A percentile compares a stretch with the other conserved stretches of the same genome.
phyloP scores from a whole-genome alignment of 2,113 vertebrate species.

The Pterocles burchelli region DNA sequence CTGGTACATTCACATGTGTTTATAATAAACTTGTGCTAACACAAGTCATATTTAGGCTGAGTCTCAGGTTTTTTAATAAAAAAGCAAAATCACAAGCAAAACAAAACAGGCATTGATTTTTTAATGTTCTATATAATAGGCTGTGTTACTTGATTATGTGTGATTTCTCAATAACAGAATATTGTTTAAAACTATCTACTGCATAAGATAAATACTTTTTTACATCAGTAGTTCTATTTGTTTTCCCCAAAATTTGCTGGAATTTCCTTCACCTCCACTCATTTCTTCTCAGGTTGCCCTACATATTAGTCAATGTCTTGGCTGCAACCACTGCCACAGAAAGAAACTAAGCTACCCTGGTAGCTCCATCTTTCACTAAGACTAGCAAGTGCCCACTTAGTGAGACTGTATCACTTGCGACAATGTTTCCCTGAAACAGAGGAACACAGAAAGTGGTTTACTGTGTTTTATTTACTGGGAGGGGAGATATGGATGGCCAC shows the following conservation, averaged over 20 bases:
- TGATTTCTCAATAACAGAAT: background rate
- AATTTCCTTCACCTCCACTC: background rate
- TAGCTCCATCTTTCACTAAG: background rate
- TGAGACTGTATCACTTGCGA: background rate
- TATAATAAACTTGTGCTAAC: background rate
- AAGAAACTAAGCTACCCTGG: background rate
- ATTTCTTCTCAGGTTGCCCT: background rate
- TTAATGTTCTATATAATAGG: background rate
- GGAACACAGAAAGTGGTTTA: background rate
- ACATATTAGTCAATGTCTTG: background rate
- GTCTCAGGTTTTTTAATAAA: background rate
- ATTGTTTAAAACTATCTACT: background rate
- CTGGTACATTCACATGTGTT: background rate
- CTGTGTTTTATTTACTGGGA: background rate
- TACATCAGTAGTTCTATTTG: background rate
- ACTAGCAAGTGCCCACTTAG: background rate
- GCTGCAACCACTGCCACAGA: background rate
- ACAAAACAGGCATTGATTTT: background rate
- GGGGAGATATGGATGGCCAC: background rate
- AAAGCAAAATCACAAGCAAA: background rate
- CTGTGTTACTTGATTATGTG: background rate
- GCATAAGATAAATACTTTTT: background rate
- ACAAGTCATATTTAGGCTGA: background rate
- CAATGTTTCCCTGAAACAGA: background rate
- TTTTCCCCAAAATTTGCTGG: background rate